Evolutionary conservation across 2,797 vertebrate genomes (phyloP), one percentile per base, ranked within the genome.

Genomic region (Halcyon chelicuti): DNA sequence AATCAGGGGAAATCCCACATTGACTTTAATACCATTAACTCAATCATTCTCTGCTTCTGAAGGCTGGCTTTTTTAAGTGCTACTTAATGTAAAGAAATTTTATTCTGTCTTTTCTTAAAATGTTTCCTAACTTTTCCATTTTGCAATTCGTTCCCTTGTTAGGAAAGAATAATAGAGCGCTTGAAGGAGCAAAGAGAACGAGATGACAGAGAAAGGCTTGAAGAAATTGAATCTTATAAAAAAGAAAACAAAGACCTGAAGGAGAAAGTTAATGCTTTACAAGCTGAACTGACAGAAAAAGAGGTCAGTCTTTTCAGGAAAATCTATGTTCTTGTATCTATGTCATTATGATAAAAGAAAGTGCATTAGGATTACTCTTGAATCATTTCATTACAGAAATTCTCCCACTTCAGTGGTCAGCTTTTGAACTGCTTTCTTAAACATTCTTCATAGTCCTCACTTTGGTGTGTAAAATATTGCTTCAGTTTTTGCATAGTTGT

Each of bases 191-290:
- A 99, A 97, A 98, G 99, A 72, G 99, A 99, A 82, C 98, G 99
- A 89, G 99, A 99, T 97, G 99, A 99, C 96, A 98, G 99, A 95
- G 99, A 99, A 97, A 98, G 99, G 93, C 97, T 99, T 95, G 99
- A 99, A 95, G 99, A 99, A 98, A 98, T 99, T 46, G 99, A 99
- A 67, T 99, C 98, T 12, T 99, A 99, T 85, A 99, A 99, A 97
- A 99, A 99, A 97, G 99, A 99, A 96, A 99, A 99, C 98, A 99
- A 99, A 97, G 99, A 99, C 63, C 98, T 99, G 57, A 99, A 99
- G 97, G 99, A 99, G 96, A 99, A 99, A 97, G 99, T 99, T 95
- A 99, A 99, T 98, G 98, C 97, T 97, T 98, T 99, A 95, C 99
- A 99, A 98, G 98, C 99, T 93, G 99, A 99, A 95, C 97, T 99